These are phyloP conservation scores for Sus scrofa DNA, from an alignment of 2,113 vertebrate genomes.

Conservation along the genomic window T2T-Sscrofa CM000821.6:56734501-56735000, in stretches of 20 bases:
- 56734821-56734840: background rate
- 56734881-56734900: background rate
- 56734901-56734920: background rate
- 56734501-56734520: background rate
- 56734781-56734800: background rate
- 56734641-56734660: background rate
- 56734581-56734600: slow-evolving; percentile 38
- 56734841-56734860: background rate
- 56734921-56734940: slow-evolving; percentile 18
- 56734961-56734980: background rate
- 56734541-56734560: background rate
- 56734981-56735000: background rate
- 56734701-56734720: background rate
- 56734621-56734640: slow-evolving; percentile 5
- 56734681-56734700: background rate
- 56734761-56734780: background rate
- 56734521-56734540: background rate
- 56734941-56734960: background rate
- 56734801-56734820: background rate
- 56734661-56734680: slow-evolving; percentile 19
- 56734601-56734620: slow-evolving; percentile 27
- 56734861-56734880: background rate
- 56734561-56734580: background rate
- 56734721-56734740: background rate
- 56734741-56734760: slow-evolving; percentile 1